Percentiles rank a stretch among this genome's conserved stretches.
phyloP scores from a whole-genome alignment of 2,888 invertebrate species.

The Macaria notata region DNA sequence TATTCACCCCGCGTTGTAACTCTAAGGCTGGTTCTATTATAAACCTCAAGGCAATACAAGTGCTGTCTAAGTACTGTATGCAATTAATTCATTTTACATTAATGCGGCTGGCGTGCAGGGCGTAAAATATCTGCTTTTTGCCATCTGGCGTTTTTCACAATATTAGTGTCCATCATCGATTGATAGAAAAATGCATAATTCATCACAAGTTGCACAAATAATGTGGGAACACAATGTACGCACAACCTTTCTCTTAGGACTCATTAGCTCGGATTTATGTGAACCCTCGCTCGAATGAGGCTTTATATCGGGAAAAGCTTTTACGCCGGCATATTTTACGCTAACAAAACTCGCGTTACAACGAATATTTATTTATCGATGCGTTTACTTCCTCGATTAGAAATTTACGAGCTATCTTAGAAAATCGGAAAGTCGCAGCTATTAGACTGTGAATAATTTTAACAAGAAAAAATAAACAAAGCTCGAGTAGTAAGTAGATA shows the following conservation, averaged over 20 bases:
- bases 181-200: constrained; percentile 60
- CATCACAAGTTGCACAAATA: constrained; percentile 63
- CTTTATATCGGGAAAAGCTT: constrained; percentile 43
- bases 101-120: constrained; percentile 39
- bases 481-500: constrained; percentile 49
- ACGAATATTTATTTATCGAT: constrained; percentile 48
- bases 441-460: constrained; percentile 72
- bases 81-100: constrained; percentile 46
- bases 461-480: constrained; percentile 54
- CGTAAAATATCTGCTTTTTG: constrained; percentile 55
- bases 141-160: constrained; percentile 37
- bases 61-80: constrained; percentile 27
- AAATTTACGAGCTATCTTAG: constrained; percentile 54
- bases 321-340: constrained; percentile 43
- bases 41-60: constrained; percentile 26
- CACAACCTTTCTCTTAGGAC: constrained; percentile 62
- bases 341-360: constrained; percentile 33
- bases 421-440: constrained; percentile 63
- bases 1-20: constrained; percentile 36
- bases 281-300: constrained; percentile 37
- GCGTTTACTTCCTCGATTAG: constrained; percentile 45
- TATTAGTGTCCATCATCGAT: constrained; percentile 52
- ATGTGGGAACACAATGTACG: constrained; percentile 66
- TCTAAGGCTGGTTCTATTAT: constrained; percentile 9
- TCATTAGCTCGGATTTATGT: constrained; percentile 63